Evolutionary conservation across 2,113 vertebrate species (phyloP), one percentile per base, ranked within the genome.

Genomic region (Caracal caracal): DNA sequence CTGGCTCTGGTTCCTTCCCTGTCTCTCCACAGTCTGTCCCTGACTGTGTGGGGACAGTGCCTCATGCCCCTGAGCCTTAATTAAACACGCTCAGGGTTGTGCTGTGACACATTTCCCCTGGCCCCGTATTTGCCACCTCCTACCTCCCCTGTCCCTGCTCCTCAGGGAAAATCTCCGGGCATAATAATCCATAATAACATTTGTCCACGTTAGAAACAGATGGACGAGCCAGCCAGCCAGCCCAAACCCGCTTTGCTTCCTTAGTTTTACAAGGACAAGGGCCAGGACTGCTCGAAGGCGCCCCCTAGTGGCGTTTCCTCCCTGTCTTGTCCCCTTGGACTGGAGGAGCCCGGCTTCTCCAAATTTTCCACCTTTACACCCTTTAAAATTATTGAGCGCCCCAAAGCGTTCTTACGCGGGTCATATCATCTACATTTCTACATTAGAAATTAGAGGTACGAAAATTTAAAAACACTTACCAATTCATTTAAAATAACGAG

Each of bases 231-330:
- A 66, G 30, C 30, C n/a, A 6, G 19, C 4, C 22, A 33, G 20
- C 43, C n/a, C 1, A 49, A 51, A 47, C 20, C 20, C 24, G 40
- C 6, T 3, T 2, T 8, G 26, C 15, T 82, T 17, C 24, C 47
- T 82, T 20, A 16, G 49, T 19, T 76, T 63, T 66, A 16, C 53
- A 35, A 71, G 65, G 51, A 11, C 5, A 19, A 9, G 51, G 59
- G 12, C 84, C 51, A 30, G 84, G 28, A 71, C 94, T 88, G 94
- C 88, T 56, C 59, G 0, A 2, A 49, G 20, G 68, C 20, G 82
- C 96, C 94, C 92, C 81, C 97, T 97, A 33, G 88, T 96, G 96
- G 95, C 4, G 5, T 8, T 47, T 51, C 13, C 0, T 73, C 8
- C 30, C 4, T 5, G 0, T 15, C 22, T 2, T 16, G 61, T 3